Conservation (phyloP, 2,797 vertebrate genomes). For the Trachops cirrhosus region DNA sequence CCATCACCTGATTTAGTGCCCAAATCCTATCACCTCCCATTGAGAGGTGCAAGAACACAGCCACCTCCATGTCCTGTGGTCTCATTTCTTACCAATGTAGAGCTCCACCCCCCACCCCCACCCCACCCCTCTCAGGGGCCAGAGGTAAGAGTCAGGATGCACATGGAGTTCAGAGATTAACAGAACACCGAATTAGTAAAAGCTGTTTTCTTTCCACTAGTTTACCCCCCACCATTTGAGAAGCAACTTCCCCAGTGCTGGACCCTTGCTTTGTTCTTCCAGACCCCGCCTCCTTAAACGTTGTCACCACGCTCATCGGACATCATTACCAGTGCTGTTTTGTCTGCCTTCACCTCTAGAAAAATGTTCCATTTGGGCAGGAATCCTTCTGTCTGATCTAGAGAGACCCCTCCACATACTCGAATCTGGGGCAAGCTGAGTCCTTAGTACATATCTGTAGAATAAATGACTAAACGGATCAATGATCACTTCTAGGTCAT, state of each 20-base stretch:
- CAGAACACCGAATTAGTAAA: neutral
- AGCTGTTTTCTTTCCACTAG: neutral
- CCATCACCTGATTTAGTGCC: neutral
- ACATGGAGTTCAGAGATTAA: neutral
- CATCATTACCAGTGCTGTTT: neutral
- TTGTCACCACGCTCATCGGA: neutral
- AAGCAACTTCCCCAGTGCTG: neutral
- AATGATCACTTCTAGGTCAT: neutral
- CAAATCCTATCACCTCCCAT: neutral
- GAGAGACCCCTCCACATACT: neutral
- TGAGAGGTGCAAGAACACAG: neutral
- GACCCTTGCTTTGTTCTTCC: neutral
- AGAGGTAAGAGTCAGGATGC: neutral
- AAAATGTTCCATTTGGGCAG: neutral
- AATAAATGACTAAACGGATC: neutral
- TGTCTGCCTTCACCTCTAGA: neutral
- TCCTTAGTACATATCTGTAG: neutral
- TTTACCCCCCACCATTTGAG: neutral
- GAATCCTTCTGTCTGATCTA: neutral
- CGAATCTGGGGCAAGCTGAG: neutral
- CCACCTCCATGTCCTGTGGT: neutral
- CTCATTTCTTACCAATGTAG: neutral
- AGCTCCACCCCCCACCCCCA: neutral
- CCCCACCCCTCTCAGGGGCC: neutral
- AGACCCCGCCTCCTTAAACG: neutral